A percentile compares a stretch with the other conserved stretches of the same genome.
phyloP scores from a whole-genome alignment of 37 sponge, comb jelly and placozoan species.

The Chondrilla cf. caribensis region DNA sequence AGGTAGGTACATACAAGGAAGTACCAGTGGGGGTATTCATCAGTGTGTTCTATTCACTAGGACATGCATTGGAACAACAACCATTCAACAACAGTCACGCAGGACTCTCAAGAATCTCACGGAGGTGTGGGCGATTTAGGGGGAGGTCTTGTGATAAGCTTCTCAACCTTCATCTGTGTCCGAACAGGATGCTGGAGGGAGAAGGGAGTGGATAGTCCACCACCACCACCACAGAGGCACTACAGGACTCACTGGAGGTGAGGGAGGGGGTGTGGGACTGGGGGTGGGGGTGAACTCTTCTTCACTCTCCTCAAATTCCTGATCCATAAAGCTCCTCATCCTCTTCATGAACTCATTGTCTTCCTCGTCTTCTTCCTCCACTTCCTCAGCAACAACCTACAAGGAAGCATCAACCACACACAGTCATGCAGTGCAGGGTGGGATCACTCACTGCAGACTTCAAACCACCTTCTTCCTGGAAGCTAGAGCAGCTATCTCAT shows the following conservation, averaged over 20 bases:
- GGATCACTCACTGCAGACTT: too few relatives aligned
- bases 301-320: constrained; percentile 10
- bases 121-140: constrained; percentile 47
- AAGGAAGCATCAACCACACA: too few relatives aligned
- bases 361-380: constrained; percentile 38
- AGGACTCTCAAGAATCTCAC: neutral
- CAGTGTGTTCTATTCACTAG: too few relatives aligned
- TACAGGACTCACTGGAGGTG: constrained; percentile 23
- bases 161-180: constrained; percentile 58
- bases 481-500: constrained; percentile 37
- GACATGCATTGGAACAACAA: too few relatives aligned
- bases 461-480: constrained; percentile 19
- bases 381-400: neutral
- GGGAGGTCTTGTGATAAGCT: constrained; percentile 57
- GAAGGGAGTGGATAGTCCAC: neutral
- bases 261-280: constrained; percentile 56
- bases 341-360: constrained; percentile 44
- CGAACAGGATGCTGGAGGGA: neutral
- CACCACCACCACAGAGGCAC: neutral
- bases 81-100: too few relatives aligned
- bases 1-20: too few relatives aligned
- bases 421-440: too few relatives aligned
- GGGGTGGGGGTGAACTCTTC: constrained; percentile 37
- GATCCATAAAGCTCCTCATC: constrained; percentile 54
- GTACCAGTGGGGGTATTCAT: neutral